Evolutionary conservation across 2,113 vertebrate genomes (phyloP), one percentile per base, ranked within the genome.

Genomic region (Cathartes aura): DNA sequence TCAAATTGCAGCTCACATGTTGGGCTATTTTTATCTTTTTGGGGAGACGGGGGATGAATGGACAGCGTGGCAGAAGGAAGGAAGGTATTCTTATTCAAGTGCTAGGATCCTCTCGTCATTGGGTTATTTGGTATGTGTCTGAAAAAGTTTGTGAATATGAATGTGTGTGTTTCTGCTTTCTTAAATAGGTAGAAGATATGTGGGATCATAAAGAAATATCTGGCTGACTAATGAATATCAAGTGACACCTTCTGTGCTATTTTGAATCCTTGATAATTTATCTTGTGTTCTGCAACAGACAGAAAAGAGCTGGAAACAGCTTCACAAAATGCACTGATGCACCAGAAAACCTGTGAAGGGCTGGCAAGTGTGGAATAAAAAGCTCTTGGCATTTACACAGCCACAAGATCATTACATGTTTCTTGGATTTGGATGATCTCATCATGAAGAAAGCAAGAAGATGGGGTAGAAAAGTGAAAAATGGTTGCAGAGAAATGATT

Each of bases 21-120:
- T 63, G 94, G 60, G 36, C 47, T 97, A 96, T 96, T 97, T 95
- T 92, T 93, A 95, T 88, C 68, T 73, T 89, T 85, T 85, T 15
- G n/a, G 38, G 91, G 68, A 92, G 50, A 30, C 29, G 38, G 66
- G 30, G 89, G 71, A 87, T 75, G 85, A 88, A 87, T 24, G 89
- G 84, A 91, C 8, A 9, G 89, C 13, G 4, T 42, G 66, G 72
- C 15, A 8, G 20, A 36, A 78, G 76, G 66, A 56, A 34, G 30
- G 66, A 15, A 74, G 34, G 40, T n/a, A 56, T 40, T 52, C 55
- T 40, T 66, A 29, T 45, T 70, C 36, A 80, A 94, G 23, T 55
- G 27, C 59, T 63, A 38, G 82, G 34, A 68, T 92, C n/a, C 66
- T 75, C 66, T 92, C 87, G 66, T 82, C 29, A 8, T 55, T 55